Base-by-base conservation (phyloP, 1,140 invertebrate genomes). In the Scaptomyza pallida region DNA sequence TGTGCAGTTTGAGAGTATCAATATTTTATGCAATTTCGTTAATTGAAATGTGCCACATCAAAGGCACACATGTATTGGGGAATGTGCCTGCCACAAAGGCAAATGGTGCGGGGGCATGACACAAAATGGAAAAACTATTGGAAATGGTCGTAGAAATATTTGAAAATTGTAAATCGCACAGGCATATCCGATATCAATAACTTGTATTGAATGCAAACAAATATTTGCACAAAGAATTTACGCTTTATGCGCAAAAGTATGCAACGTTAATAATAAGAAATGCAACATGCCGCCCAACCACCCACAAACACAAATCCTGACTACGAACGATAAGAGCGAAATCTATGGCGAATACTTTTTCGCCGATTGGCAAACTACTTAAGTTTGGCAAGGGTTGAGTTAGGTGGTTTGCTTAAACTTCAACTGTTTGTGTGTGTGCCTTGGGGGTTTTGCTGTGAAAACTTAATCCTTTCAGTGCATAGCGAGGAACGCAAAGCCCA, bases 31-130 rank as follows among this genome's bases (percentile, higher is more conserved):
- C 72, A 73, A 75, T 79, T 79, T 62, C 43, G 33, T 59, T 82
- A 85, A 85, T 85, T 79, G 63, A 69, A 79, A 67, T 65, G 51
- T 48, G 59, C 80, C 80, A 83, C 79, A 82, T 78, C 75, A 83
- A 78, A 83, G 62, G 13, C 45, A 52, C 26, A 9, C 5, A 30
- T 33, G 2, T 35, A 15, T 33, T 5, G 47, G 43, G n/a, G n/a
- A n/a, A n/a, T n/a, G n/a, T n/a, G n/a, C n/a, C 15, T 30, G 26
- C 5, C 8, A 16, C 2, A 67, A 56, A 61, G 47, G 13, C 1
- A 1, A 30, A 30, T 21, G 19, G n/a, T n/a, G n/a, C n/a, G n/a
- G n/a, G n/a, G 3, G 23, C 5, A 26, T 5, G 26, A 30, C 75
- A 48, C 74, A 78, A 56, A 72, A 59, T 26, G 30, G 26, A 30